These are phyloP conservation scores for Danio jaintianensis DNA, from an alignment of 2,797 vertebrate genomes.

Conservation along the genomic window DNA sequence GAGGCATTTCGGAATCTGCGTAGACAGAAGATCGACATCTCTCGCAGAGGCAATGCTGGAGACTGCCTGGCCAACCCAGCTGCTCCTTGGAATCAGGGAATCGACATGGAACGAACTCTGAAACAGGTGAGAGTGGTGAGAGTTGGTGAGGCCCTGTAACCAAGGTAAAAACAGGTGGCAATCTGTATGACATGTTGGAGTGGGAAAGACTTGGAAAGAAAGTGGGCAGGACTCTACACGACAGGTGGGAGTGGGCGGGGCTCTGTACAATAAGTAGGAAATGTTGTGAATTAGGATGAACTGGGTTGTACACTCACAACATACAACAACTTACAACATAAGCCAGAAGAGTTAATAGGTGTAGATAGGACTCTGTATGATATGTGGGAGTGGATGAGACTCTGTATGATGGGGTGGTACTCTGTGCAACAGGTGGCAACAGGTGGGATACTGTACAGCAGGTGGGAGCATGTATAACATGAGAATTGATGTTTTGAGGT, in stretches of 20 bases:
- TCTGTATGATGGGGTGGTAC: neutral
- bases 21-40: slow-evolving; percentile 97
- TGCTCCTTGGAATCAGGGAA: slow-evolving; percentile 98
- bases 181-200: neutral
- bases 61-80: slow-evolving; percentile 98
- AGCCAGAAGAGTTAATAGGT: no score
- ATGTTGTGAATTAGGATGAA: no score
- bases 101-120: slow-evolving; percentile 97
- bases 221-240: no score
- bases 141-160: rapidly evolving
- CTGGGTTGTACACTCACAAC: no score
- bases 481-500: no score
- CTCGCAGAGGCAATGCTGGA: slow-evolving; percentile 94
- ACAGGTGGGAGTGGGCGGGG: no score
- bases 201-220: no score
- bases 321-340: no score
- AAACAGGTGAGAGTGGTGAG: slow-evolving; percentile 85
- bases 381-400: neutral
- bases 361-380: neutral
- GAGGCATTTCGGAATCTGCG: slow-evolving; percentile 97
- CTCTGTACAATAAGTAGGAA: no score
- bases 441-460: no score
- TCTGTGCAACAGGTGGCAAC: no score
- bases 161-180: neutral
- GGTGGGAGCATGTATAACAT: no score